A percentile compares a stretch with the other conserved stretches of the same genome.
These are phyloP conservation scores for Cyclina sinensis DNA, from an alignment of 1,140 invertebrate genomes.

Conservation along the genomic window DNA sequence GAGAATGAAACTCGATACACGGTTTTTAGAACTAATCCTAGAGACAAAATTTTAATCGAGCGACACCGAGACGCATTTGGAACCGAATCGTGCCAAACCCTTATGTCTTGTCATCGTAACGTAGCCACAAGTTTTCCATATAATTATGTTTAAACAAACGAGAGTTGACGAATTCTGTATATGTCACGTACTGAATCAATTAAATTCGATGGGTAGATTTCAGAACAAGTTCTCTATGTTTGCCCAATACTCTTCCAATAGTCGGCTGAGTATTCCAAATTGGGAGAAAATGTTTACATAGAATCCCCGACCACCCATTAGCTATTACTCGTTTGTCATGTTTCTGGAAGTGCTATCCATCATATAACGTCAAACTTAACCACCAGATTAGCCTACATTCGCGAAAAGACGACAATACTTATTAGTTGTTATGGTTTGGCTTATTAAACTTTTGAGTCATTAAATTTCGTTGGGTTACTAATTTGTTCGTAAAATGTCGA, in stretches of 20 bases:
- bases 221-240: constrained; percentile 36
- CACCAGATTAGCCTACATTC: constrained; percentile 48
- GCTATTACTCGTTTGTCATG: constrained; percentile 53
- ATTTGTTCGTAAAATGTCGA: background rate
- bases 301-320: constrained; percentile 61
- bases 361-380: constrained; percentile 31
- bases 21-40: background rate
- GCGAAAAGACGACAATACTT: background rate
- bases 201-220: constrained; percentile 56
- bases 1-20: constrained; percentile 34
- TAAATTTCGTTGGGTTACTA: constrained; percentile 8
- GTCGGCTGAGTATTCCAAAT: constrained; percentile 46
- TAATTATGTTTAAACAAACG: constrained; percentile 64
- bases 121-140: constrained; percentile 12
- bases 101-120: constrained; percentile 24
- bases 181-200: constrained; percentile 62
- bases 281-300: constrained; percentile 41
- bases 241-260: constrained; percentile 41
- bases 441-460: constrained; percentile 5
- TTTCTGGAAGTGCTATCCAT: constrained; percentile 49
- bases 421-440: constrained; percentile 18
- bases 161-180: background rate
- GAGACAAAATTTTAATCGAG: constrained; percentile 12
- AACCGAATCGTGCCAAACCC: constrained; percentile 20
- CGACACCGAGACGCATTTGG: background rate